Conservation (phyloP, 2,113 vertebrate species). For the Passer montanus region DNA sequence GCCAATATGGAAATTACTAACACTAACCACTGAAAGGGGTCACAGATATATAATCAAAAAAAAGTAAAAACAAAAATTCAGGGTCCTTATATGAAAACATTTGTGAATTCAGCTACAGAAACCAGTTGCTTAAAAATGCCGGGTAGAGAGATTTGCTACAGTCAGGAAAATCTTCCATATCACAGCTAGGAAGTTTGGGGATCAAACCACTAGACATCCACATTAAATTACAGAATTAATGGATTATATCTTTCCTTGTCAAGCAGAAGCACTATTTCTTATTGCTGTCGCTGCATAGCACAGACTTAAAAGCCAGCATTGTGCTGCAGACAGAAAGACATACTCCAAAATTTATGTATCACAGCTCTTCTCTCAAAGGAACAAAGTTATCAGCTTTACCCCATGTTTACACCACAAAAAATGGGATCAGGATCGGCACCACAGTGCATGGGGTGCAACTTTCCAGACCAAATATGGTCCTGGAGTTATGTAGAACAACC, state of each 20-base stretch:
- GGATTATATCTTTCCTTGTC: neutral
- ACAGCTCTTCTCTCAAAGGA: neutral
- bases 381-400: neutral
- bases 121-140: neutral
- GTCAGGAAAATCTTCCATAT: neutral
- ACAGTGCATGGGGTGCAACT: neutral
- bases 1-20: neutral
- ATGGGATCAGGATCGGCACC: neutral
- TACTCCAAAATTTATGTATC: neutral
- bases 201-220: neutral
- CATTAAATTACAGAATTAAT: neutral
- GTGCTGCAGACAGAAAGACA: neutral
- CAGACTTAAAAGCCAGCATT: neutral
- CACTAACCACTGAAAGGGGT: neutral
- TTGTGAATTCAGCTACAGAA: neutral
- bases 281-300: neutral
- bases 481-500: slow-evolving; percentile 18
- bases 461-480: neutral
- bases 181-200: neutral
- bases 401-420: neutral
- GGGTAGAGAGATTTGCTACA: neutral
- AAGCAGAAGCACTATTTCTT: neutral
- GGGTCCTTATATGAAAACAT: neutral
- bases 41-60: neutral
- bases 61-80: neutral